phyloP scores from a whole-genome alignment of 1,140 invertebrate genomes.

The Homarus americanus region DNA sequence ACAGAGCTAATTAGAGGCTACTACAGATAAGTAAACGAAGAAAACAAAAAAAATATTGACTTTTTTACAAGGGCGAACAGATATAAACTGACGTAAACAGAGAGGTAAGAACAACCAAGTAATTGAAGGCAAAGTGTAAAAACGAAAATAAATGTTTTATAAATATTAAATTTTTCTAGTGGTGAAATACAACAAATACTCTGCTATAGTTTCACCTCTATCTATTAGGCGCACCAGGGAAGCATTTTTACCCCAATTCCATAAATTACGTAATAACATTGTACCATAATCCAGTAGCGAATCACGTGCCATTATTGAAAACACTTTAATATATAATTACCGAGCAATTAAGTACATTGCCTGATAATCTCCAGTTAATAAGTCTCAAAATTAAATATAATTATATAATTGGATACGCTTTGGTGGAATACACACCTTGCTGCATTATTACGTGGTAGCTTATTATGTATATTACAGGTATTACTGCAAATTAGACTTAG shows the following conservation, averaged over 20 bases:
- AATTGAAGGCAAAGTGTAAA: too few relatives aligned
- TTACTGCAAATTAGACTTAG: conserved; percentile 35
- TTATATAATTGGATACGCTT: conserved; percentile 53
- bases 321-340: conserved; percentile 46
- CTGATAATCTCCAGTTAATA: conserved; percentile 46
- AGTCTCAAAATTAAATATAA: conserved; percentile 50
- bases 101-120: too few relatives aligned
- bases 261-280: not conserved
- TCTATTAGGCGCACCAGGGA: too few relatives aligned
- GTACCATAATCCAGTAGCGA: conserved; percentile 20
- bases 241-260: not conserved
- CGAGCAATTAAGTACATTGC: conserved; percentile 37
- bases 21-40: too few relatives aligned
- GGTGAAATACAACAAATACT: too few relatives aligned
- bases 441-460: conserved; percentile 40
- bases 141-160: too few relatives aligned
- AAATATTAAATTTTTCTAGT: too few relatives aligned
- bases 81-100: too few relatives aligned
- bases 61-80: too few relatives aligned
- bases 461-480: conserved; percentile 34
- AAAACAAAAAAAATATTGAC: too few relatives aligned
- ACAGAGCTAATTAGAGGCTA: too few relatives aligned
- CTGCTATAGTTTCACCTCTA: too few relatives aligned
- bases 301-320: conserved; percentile 40
- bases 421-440: conserved; percentile 11